Base-by-base conservation (phyloP, 2,113 vertebrate species). In the Lasiurus cinereus region DNA sequence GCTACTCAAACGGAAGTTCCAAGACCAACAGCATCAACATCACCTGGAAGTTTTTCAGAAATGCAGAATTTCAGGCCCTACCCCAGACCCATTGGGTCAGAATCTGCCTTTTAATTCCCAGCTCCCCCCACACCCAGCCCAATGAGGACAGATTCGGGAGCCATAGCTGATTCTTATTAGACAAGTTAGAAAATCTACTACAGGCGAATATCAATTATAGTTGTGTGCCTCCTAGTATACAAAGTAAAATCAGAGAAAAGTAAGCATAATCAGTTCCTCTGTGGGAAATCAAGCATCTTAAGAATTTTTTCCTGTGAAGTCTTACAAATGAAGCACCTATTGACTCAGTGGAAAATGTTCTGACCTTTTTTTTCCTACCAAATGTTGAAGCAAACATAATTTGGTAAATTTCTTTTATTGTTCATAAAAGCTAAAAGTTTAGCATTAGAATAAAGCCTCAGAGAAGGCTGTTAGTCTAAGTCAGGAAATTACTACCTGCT, bases 161-260 rank as follows among this genome's bases (percentile, higher is more conserved):
- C 24, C 39, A 79, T 12, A 48, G 31, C 31, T 66, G 73, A 86
- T 59, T 86, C 72, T 36, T 56, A 92, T 33, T 29, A 76, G 48
- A 31, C 19, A 88, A 64, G 9, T 67, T 83, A 76, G 48, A n/a
- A 69, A 36, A 36, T 36, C 13, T 27, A 50, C 36, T 83, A 14
- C 13, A 77, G 62, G 48, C 69, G 9, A 94, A 36, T 76, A 94
- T 83, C 27, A 66, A 72, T 31, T 76, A 77, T 8, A 59, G 48
- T 76, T 76, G 88, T 82, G 50, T 73, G 50, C 59, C 66, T 87
- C 67, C 88, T 88, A 31, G 5, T 59, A 69, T 16, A 88, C 67
- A 83, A 82, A 87, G 56, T 74, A 87, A 91, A 83, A 91, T 76
- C 18, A 76, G 13, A 74, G 70, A 93, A 70, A 93, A 36, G 50